Evolutionary conservation across 2,113 vertebrate genomes (phyloP), one percentile per base, ranked within the genome.

Genomic region (Oophaga pumilio): DNA sequence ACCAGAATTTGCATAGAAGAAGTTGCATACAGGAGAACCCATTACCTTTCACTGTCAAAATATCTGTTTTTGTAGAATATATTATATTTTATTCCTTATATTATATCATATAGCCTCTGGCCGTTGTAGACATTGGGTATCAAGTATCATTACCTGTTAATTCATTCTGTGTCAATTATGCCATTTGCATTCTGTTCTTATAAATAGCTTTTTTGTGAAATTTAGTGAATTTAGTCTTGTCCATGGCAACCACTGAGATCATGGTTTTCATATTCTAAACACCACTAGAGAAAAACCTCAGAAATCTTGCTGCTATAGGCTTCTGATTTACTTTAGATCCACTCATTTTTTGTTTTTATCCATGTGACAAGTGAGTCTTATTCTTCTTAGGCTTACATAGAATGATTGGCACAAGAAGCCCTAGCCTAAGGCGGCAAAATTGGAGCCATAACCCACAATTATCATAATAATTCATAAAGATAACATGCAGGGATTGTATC

Each of bases 1-100:
- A 76, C 79, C 68, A 28, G 73, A 64, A 84, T 59, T 88, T 88
- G 87, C 87, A 88, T 88, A 88, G 87, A 84, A 77, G 64, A 88
- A 84, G 69, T 88, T 88, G 87, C 87, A 88, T 88, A 88, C 87
- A 77, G 59, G 69, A 84, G 26, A 84, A 57, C 33, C 80, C 60
- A 77, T 64, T 76, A 74, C 52, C 50, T 68, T 82, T 87, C 33
- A 76, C 56, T 15, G 22, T 4, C 22, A 15, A 15, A 26, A 77
- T 56, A 7, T 1, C 5, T 24, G 14, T 53, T 26, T 68, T 22
- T 8, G 0, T 50, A 10, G 11, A 24, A 14, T 68, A 26, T 26
- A 8, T 26, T 26, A 68, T 24, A 76, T 76, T 18, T 49, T 12
- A 53, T 17, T 50, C 50, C 1, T 52, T 11, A 13, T 53, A 76